Evolutionary conservation across 2,797 vertebrate species (phyloP), one percentile per base, ranked within the genome.

Genomic region (Eupleurogrammus muticus): DNA sequence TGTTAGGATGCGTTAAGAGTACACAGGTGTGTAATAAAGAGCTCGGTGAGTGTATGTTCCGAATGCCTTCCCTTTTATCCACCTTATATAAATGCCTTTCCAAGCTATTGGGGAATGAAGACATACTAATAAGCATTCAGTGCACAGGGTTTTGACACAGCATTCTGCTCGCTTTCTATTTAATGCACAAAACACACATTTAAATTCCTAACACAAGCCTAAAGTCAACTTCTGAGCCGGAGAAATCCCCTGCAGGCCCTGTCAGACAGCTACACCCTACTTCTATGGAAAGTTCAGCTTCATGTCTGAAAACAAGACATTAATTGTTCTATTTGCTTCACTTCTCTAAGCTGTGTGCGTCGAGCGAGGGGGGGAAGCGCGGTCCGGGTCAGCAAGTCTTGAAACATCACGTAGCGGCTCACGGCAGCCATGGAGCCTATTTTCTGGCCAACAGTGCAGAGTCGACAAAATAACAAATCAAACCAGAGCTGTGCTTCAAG

Each of bases 381-480:
- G 49, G 73, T 54, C 48, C 50, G 23, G 61, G 54, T 78, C 69
- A 55, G 68, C 58, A 50, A 73, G 24, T 52, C 28, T n/a, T 72
- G 40, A 55, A 60, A 69, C 40, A 70, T 77, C 73, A 73, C n/a
- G 23, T 61, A 68, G 55, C 49, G 52, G 42, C 63, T 49, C 53
- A 66, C 66, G 59, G 50, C 44, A 64, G 47, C 59, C 40, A 32
- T 38, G 72, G 38, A 46, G 65, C 49, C 52, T 40, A 53, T 52
- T 70, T 81, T 67, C 70, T 38, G 21, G 47, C 53, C 59, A 70
- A 72, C 66, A 67, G 53, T 67, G 79, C 84, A 55, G 72, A 75
- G 44, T 77, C 68, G 47, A 79, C 75, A 73, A 65, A 77, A 75
- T 59, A 70, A 75, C 23, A 61, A 75, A 66, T 82, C 77, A 75